Conservation (phyloP, 2,888 invertebrate species). For the Cheilosia soror region DNA sequence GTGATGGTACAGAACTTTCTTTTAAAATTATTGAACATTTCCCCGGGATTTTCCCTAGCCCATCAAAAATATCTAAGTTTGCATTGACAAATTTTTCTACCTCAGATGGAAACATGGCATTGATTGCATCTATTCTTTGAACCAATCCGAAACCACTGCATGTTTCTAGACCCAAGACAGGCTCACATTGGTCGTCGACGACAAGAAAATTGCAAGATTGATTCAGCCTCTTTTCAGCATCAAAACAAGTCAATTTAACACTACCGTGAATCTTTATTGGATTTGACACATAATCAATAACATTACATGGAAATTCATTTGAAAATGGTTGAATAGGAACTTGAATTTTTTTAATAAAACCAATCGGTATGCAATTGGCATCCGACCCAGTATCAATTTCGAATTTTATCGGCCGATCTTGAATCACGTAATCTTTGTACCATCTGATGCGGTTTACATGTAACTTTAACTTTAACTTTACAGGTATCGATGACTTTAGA, state of each 20-base stretch:
- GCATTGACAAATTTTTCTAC: not conserved
- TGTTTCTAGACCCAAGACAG: not conserved
- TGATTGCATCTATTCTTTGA: not conserved
- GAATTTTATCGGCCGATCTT: too few species aligned
- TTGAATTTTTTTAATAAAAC: slow-evolving; percentile 6
- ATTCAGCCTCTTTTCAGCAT: too few species aligned
- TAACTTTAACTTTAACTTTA: not conserved
- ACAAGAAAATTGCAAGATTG: not conserved
- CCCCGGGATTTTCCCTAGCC: slow-evolving; percentile 43
- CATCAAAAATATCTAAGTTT: slow-evolving; percentile 9
- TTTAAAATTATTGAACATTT: slow-evolving; percentile 33
- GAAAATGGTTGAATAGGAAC: slow-evolving; percentile 14
- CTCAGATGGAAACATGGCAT: not conserved
- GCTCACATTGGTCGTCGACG: not conserved
- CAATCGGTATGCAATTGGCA: slow-evolving; percentile 19
- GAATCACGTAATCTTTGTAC: too few species aligned
- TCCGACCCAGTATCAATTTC: slow-evolving; percentile 9
- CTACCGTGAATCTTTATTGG: slow-evolving; percentile 11
- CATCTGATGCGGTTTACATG: too few species aligned
- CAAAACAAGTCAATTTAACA: slow-evolving; percentile 26
- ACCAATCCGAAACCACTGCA: not conserved
- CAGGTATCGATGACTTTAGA: slow-evolving; percentile 5
- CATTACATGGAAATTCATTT: not conserved
- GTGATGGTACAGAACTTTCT: slow-evolving; percentile 45
- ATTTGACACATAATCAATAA: slow-evolving; percentile 18